Evolutionary conservation across 1,140 invertebrate genomes (phyloP).

Genomic region (Drosophila seguyi): DNA sequence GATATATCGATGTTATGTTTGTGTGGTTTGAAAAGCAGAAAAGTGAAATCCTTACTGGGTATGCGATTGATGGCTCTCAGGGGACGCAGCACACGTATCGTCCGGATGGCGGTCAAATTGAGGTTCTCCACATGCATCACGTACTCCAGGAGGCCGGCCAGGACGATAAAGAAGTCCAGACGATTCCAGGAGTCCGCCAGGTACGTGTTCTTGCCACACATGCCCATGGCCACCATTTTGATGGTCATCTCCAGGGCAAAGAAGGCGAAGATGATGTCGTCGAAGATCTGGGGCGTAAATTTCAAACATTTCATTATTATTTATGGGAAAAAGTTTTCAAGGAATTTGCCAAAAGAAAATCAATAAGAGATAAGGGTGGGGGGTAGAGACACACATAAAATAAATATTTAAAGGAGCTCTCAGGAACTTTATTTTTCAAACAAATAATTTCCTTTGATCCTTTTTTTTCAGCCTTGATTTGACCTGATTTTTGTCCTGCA

Average conservation of each 20-base stretch:
- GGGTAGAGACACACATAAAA: not conserved
- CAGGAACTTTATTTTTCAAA: not conserved
- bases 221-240: constrained; percentile 99
- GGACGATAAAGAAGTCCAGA: constrained; percentile 99
- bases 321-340: not conserved
- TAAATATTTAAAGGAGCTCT: not conserved
- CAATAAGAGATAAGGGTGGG: not conserved
- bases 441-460: not conserved
- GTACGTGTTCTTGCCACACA: constrained; percentile 97
- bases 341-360: not conserved
- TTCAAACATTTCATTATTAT: not conserved
- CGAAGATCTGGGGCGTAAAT: constrained; percentile 90
- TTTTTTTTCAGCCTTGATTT: not conserved
- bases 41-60: constrained; percentile 94
- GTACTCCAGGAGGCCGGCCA: constrained; percentile 97
- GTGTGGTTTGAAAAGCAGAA: too few species aligned
- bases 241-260: constrained; percentile 98
- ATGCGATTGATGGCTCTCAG: constrained; percentile 99
- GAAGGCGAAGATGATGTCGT: constrained; percentile 99
- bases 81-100: constrained; percentile 97
- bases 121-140: constrained; percentile 98
- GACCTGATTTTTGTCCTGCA: constrained; percentile 6
- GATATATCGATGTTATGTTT: too few species aligned
- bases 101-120: constrained; percentile 98
- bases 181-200: constrained; percentile 99